phyloP scores from a whole-genome alignment of 2,797 vertebrate genomes.

The Echeneis naucrates region DNA sequence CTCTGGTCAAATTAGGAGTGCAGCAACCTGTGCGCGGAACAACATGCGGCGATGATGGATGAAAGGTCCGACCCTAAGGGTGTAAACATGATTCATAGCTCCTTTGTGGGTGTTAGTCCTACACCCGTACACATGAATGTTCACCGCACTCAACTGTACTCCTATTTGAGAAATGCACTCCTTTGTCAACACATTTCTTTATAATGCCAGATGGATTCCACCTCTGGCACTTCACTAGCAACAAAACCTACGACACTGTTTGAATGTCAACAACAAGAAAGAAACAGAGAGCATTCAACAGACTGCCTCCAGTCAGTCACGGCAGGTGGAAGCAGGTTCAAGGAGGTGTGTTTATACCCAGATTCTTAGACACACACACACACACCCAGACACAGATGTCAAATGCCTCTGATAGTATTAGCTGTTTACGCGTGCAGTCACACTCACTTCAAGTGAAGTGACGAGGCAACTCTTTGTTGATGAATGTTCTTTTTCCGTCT shows the following conservation, averaged over 20 bases:
- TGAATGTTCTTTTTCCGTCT: constrained; percentile 59
- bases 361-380: neutral
- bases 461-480: constrained; percentile 73
- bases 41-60: constrained; percentile 69
- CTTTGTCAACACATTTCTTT: constrained; percentile 69
- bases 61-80: constrained; percentile 59
- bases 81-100: constrained; percentile 75
- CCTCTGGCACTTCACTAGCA: constrained; percentile 73
- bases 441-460: constrained; percentile 50
- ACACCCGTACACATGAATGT: constrained; percentile 25
- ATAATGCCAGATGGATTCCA: constrained; percentile 69
- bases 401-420: constrained; percentile 72
- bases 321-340: constrained; percentile 78
- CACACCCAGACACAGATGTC: constrained; percentile 43
- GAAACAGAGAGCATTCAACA: constrained; percentile 57
- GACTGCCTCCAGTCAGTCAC: constrained; percentile 77
- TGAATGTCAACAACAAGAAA: constrained; percentile 76
- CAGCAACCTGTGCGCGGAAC: constrained; percentile 41
- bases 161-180: constrained; percentile 52
- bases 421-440: constrained; percentile 57
- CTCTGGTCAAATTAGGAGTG: constrained; percentile 71
- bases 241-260: constrained; percentile 67
- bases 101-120: constrained; percentile 61
- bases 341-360: constrained; percentile 62
- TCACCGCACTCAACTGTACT: constrained; percentile 29